Conservation (phyloP, 2,888 invertebrate species). For the Noctuana brunneofusca region DNA sequence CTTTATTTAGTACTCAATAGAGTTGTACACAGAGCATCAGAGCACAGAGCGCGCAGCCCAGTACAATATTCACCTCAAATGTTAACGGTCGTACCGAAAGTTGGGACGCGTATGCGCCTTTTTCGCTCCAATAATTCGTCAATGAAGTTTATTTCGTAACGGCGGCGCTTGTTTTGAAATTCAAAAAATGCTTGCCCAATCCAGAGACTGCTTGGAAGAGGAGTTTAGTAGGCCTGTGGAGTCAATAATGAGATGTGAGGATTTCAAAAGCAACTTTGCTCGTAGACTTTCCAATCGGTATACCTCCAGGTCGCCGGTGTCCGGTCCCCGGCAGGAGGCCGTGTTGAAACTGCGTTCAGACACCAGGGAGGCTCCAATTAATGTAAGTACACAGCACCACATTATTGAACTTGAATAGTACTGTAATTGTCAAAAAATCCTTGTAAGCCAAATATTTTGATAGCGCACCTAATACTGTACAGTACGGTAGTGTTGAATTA, state of each 20-base stretch:
- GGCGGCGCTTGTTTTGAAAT: conserved; percentile 46
- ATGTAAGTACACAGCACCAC: conserved; percentile 56
- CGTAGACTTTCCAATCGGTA: conserved; percentile 75
- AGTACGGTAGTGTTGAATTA: too few relatives aligned
- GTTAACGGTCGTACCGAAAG: conserved; percentile 46
- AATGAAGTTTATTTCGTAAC: conserved; percentile 49
- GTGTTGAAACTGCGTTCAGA: conserved; percentile 53
- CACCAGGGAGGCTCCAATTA: conserved; percentile 47
- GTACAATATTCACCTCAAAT: conserved; percentile 45
- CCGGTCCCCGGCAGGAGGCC: conserved; percentile 51
- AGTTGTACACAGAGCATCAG: background rate
- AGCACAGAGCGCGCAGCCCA: too few relatives aligned
- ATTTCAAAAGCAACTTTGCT: conserved; percentile 78
- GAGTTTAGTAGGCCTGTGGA: conserved; percentile 73
- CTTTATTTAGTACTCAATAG: conserved; percentile 40
- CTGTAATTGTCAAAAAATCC: too few relatives aligned
- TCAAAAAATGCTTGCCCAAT: conserved; percentile 56
- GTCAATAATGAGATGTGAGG: conserved; percentile 76
- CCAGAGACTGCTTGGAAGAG: conserved; percentile 53
- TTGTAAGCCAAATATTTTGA: too few relatives aligned
- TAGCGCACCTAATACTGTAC: too few relatives aligned
- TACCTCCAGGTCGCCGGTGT: conserved; percentile 56
- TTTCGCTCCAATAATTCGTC: conserved; percentile 47
- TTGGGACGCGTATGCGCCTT: conserved; percentile 38
- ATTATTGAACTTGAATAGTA: background rate